Evolutionary conservation across 2,888 invertebrate species (phyloP).

Genomic region (Empis stercorea): DNA sequence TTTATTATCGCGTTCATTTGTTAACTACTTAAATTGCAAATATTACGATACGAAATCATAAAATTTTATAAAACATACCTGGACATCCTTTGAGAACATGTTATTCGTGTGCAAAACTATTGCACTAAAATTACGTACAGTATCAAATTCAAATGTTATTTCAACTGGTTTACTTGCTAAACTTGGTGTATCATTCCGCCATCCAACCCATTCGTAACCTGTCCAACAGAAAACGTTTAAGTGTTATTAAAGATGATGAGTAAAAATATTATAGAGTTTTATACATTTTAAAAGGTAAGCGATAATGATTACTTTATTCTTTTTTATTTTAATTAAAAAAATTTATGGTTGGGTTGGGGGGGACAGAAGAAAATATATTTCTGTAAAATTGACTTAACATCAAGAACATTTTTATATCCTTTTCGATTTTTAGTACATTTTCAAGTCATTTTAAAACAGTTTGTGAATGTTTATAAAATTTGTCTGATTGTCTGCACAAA

Average conservation of each 20-base stretch:
- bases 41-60: too few species aligned
- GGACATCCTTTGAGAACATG: conserved; percentile 60
- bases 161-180: conserved; percentile 52
- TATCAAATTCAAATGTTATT: conserved; percentile 67
- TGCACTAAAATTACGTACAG: conserved; percentile 60
- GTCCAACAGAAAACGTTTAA: not conserved
- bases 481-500: too few species aligned
- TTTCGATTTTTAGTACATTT: too few species aligned
- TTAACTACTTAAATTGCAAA: too few species aligned
- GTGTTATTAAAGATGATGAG: not conserved
- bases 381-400: too few species aligned
- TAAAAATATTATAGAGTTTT: not conserved
- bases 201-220: conserved; percentile 78
- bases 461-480: too few species aligned
- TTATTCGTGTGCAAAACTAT: conserved; percentile 66
- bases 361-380: not conserved
- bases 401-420: too few species aligned
- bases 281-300: not conserved
- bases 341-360: not conserved
- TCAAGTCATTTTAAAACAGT: too few species aligned
- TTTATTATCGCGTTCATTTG: too few species aligned
- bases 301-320: conserved; percentile 4
- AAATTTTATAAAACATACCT: conserved; percentile 35
- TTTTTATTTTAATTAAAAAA: conserved; percentile 5
- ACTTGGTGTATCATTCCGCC: conserved; percentile 56